phyloP scores from a whole-genome alignment of 1,140 invertebrate genomes.

The Marisa cornuarietis region DNA sequence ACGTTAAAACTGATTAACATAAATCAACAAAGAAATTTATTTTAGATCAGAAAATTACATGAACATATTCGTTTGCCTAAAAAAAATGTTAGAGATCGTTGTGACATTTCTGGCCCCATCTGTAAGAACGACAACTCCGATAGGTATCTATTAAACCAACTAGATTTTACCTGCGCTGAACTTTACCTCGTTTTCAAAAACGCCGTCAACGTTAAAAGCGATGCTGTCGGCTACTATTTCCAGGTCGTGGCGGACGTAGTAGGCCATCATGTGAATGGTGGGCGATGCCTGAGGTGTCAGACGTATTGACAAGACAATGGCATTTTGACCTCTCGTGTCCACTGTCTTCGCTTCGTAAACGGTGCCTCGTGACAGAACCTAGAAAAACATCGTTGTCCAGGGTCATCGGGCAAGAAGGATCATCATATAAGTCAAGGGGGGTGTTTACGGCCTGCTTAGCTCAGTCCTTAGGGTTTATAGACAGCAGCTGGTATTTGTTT shows the following conservation, averaged over 20 bases:
- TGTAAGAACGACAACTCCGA: no score
- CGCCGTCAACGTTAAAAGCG: conserved; percentile 20
- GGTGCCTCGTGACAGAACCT: conserved; percentile 40
- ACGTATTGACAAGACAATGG: conserved; percentile 15
- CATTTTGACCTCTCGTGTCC: not conserved
- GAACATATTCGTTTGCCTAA: no score
- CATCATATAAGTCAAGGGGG: no score
- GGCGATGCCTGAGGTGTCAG: conserved; percentile 20
- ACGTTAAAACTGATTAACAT: no score
- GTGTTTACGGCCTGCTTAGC: no score
- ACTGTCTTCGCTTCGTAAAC: conserved; percentile 13
- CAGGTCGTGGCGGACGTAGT: conserved; percentile 7
- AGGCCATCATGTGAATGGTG: conserved; percentile 17
- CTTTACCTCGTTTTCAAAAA: conserved; percentile 31
- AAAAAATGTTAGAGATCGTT: no score
- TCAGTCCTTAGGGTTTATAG: no score
- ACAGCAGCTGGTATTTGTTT: no score
- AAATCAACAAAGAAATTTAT: no score
- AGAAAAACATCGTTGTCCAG: not conserved
- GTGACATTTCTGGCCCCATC: no score
- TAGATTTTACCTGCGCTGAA: not conserved
- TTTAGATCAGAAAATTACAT: no score
- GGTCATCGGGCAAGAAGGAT: not conserved
- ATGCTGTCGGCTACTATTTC: conserved; percentile 32
- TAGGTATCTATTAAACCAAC: no score